Conservation (phyloP, 2,888 invertebrate genomes). For the Athrips mouffetella region DNA sequence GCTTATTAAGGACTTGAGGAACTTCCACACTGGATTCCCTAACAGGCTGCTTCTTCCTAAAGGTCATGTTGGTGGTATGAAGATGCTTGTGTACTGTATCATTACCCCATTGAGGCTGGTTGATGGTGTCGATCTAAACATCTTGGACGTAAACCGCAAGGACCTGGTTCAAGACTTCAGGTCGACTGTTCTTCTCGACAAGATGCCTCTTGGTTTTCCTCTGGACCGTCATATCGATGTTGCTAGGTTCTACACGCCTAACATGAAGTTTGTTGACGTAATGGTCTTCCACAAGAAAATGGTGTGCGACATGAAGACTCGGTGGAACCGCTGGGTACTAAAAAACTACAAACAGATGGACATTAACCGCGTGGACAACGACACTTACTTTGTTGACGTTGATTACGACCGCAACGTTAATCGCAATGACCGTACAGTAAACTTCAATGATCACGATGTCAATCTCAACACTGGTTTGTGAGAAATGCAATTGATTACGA, state of each 20-base stretch:
- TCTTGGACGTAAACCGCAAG: slow-evolving; percentile 66
- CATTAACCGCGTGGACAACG: slow-evolving; percentile 42
- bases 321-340: slow-evolving; percentile 60
- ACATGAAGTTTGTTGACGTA: slow-evolving; percentile 82
- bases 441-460: not conserved
- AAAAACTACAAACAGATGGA: slow-evolving; percentile 53
- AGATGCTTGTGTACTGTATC: slow-evolving; percentile 81
- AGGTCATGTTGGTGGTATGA: slow-evolving; percentile 82
- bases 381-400: slow-evolving; percentile 48
- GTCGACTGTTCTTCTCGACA: slow-evolving; percentile 74
- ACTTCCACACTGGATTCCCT: slow-evolving; percentile 83
- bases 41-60: slow-evolving; percentile 84
- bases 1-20: slow-evolving; percentile 53
- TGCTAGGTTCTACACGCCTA: slow-evolving; percentile 80
- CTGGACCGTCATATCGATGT: slow-evolving; percentile 82
- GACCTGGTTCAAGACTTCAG: slow-evolving; percentile 61
- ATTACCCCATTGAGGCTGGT: slow-evolving; percentile 75
- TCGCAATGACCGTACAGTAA: slow-evolving; percentile 24
- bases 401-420: slow-evolving; percentile 36
- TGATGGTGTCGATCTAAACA: slow-evolving; percentile 52
- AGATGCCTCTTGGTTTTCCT: slow-evolving; percentile 84
- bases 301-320: slow-evolving; percentile 62
- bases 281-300: slow-evolving; percentile 80
- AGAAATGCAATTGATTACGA: no score
- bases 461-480: not conserved